A percentile compares a stretch with the other conserved stretches of the same genome.
These are phyloP conservation scores for Sisor rabdophorus DNA, from an alignment of 2,113 vertebrate species.

Conservation along the genomic window DNA sequence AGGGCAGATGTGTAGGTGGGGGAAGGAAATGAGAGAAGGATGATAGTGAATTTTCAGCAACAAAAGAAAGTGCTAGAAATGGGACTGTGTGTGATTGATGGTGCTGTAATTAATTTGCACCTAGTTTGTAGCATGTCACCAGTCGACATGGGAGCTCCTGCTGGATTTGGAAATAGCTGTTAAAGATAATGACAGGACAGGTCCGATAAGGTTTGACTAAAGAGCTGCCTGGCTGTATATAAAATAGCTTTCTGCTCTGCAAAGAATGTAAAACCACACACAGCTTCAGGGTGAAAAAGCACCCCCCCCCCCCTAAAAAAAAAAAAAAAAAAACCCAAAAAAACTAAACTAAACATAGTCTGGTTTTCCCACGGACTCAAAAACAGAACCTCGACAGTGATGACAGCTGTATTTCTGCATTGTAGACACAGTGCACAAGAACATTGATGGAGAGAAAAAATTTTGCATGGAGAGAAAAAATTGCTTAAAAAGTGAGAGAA, in stretches of 20 bases:
- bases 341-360: not conserved
- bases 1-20: conserved; percentile 24
- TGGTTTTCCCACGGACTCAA: not conserved
- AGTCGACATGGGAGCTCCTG: conserved; percentile 5
- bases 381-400: not conserved
- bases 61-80: not conserved
- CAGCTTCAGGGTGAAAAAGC: not conserved
- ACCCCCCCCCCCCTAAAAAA: no score
- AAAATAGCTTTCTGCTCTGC: not conserved
- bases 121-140: conserved; percentile 20
- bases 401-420: not conserved
- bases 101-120: conserved; percentile 24
- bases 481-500: not conserved
- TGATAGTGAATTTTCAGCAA: conserved; percentile 30
- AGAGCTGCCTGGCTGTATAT: conserved; percentile 11
- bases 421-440: not conserved
- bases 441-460: not conserved
- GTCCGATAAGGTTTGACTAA: conserved; percentile 21
- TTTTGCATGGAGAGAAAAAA: not conserved
- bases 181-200: conserved; percentile 24
- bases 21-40: conserved; percentile 25
- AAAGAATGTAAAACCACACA: not conserved
- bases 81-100: not conserved
- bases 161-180: conserved; percentile 33
- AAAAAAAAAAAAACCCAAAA: not conserved